Conservation (phyloP, 2,113 vertebrate species). For the Motacilla tschutschensis region DNA sequence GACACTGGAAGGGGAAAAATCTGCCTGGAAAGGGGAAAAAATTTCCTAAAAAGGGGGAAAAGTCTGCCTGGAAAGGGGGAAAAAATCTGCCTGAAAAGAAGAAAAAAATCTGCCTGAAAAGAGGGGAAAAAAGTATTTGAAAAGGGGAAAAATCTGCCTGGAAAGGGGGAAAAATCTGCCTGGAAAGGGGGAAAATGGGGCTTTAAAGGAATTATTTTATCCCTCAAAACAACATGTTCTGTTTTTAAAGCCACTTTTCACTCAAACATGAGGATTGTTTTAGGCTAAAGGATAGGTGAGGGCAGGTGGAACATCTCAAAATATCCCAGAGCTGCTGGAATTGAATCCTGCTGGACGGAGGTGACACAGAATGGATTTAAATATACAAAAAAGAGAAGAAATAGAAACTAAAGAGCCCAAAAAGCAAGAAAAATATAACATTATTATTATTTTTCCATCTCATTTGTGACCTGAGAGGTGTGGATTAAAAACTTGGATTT, state of each 20-base stretch:
- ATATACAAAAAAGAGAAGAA: not conserved
- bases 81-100: not conserved
- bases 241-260: not conserved
- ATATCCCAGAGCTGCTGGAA: not conserved
- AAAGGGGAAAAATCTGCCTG: not conserved
- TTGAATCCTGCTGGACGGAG: not conserved
- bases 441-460: not conserved
- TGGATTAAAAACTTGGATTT: not conserved
- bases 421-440: not conserved
- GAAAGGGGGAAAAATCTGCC: not conserved
- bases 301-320: not conserved
- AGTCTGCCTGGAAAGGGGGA: not conserved
- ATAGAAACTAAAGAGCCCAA: not conserved
- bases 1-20: not conserved
- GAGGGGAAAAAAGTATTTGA: not conserved
- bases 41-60: not conserved
- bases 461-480: not conserved
- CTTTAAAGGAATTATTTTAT: not conserved
- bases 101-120: not conserved
- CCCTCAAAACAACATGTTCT: not conserved
- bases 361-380: not conserved
- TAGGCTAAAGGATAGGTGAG: not conserved
- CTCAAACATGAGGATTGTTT: not conserved
- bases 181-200: not conserved
- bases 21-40: not conserved